These are phyloP conservation scores for Bujurquina vittata DNA, from an alignment of 2,113 vertebrate genomes.

Conservation along the genomic window DNA sequence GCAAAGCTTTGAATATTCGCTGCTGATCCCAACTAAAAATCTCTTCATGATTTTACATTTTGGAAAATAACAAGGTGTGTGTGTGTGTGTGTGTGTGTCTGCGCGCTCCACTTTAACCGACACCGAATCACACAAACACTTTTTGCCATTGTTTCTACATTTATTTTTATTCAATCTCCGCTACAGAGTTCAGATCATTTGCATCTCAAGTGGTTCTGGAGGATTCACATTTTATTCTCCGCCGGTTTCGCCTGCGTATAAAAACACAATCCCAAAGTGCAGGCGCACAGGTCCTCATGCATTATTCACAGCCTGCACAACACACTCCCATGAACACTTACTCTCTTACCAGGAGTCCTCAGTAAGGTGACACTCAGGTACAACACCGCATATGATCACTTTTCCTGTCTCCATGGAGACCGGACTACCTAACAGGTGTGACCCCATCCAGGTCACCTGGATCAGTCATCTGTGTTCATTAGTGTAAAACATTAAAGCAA, in stretches of 20 bases:
- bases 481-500: slow-evolving; percentile 16
- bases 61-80: background rate
- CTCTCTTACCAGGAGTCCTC: slow-evolving; percentile 23
- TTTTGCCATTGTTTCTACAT: background rate
- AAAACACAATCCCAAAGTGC: slow-evolving; percentile 18
- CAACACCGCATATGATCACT: slow-evolving; percentile 45
- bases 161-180: slow-evolving; percentile 26
- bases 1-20: background rate
- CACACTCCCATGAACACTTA: slow-evolving; percentile 3
- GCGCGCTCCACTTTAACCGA: background rate
- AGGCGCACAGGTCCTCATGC: background rate
- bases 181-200: slow-evolving; percentile 3
- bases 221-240: slow-evolving; percentile 40
- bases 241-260: background rate
- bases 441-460: background rate
- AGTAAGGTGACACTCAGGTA: slow-evolving; percentile 47
- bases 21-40: background rate
- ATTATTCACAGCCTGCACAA: slow-evolving; percentile 54
- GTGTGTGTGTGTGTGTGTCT: background rate
- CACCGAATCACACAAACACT: background rate
- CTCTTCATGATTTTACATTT: background rate
- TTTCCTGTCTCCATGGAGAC: slow-evolving; percentile 59
- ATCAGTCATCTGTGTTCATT: background rate
- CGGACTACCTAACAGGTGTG: background rate
- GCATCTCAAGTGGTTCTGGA: slow-evolving; percentile 27